Base-by-base conservation (phyloP, 2,113 vertebrate species). In the Anseranas semipalmata region DNA sequence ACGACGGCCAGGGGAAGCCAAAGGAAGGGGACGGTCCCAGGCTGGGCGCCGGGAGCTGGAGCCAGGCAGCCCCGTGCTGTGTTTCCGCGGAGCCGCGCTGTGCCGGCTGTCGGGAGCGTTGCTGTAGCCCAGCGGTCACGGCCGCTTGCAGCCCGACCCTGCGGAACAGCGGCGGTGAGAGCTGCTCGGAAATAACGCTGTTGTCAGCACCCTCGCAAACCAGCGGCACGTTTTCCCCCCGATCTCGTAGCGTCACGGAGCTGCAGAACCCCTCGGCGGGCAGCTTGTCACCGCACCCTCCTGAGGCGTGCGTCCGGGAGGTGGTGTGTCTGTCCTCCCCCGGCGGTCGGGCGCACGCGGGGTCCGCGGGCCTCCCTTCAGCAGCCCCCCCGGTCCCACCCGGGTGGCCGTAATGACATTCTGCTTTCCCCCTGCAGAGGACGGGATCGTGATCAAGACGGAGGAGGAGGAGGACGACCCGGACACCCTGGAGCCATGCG, bases 381-480 rank as follows among this genome's bases (percentile, higher is more conserved):
- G 52, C 12, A 30, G 7, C 85, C 63, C 0, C 53, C 24, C 12
- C 0, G 0, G 6, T 60, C 73, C 35, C 39, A 1, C 30, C 5
- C 4, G 0, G 13, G 0, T 2, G 41, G 33, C 45, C 55, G 63
- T 92, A 24, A 93, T 3, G 1, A 46, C 1, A 12, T 56, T 41
- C 1, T 0, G 9, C 0, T 63, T 50, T 74, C 5, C 11, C 52
- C 67, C 17, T 5, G 4, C 93, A 97, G 97, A 97, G 59, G 97
- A 96, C 0, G 96, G 97, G 13, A 95, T 97, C 6, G 96, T 97
- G 80, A 97, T 97, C 79, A 97, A 97, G 96, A 97, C 97, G 0
- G 97, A 97, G 75, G 96, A 97, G 52, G 97, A 96, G 22, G 93
- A 97, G 8, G 97, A 97, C 0, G 96, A 97, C 53, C 91, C 97